phyloP scores from a whole-genome alignment of 1,140 invertebrate genomes.

The Drosophila punjabiensis region DNA sequence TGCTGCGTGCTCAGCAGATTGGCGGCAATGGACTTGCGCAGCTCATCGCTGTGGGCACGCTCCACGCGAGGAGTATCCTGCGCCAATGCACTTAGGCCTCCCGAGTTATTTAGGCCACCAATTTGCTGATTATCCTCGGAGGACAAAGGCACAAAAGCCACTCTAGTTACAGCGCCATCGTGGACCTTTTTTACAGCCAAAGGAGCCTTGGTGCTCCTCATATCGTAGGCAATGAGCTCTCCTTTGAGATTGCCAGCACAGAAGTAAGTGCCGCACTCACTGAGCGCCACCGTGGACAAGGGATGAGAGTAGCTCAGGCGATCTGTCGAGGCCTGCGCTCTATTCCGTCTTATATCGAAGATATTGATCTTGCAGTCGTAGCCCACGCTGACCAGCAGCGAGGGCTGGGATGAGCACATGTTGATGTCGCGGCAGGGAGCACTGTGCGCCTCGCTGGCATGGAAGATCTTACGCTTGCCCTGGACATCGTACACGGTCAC shows the following conservation, averaged over 20 bases:
- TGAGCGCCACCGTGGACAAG: slow-evolving; percentile 69
- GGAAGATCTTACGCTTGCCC: slow-evolving; percentile 68
- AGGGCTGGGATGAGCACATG: slow-evolving; percentile 66
- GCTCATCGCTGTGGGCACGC: slow-evolving; percentile 52
- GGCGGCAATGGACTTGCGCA: slow-evolving; percentile 61
- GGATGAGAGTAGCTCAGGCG: slow-evolving; percentile 66
- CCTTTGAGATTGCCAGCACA: slow-evolving; percentile 82
- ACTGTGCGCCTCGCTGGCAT: slow-evolving; percentile 67
- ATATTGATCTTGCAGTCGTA: slow-evolving; percentile 83
- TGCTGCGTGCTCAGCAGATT: slow-evolving; percentile 45
- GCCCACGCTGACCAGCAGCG: slow-evolving; percentile 76
- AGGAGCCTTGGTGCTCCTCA: slow-evolving; percentile 67
- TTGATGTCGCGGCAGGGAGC: slow-evolving; percentile 79
- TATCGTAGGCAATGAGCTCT: slow-evolving; percentile 80
- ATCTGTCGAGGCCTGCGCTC: slow-evolving; percentile 52
- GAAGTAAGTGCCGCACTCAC: slow-evolving; percentile 78
- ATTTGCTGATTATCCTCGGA: slow-evolving; percentile 56
- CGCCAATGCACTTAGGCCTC: slow-evolving; percentile 21
- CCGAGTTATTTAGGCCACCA: slow-evolving; percentile 48
- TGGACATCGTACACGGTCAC: slow-evolving; percentile 77
- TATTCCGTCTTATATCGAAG: slow-evolving; percentile 73
- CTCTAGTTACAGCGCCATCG: slow-evolving; percentile 64
- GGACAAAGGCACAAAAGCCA: slow-evolving; percentile 74
- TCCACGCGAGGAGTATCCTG: slow-evolving; percentile 40
- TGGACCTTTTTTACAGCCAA: slow-evolving; percentile 63